These are phyloP conservation scores for Drosophila pseudoobscura DNA, from an alignment of 1,140 invertebrate genomes.

Conservation along the genomic window DNA sequence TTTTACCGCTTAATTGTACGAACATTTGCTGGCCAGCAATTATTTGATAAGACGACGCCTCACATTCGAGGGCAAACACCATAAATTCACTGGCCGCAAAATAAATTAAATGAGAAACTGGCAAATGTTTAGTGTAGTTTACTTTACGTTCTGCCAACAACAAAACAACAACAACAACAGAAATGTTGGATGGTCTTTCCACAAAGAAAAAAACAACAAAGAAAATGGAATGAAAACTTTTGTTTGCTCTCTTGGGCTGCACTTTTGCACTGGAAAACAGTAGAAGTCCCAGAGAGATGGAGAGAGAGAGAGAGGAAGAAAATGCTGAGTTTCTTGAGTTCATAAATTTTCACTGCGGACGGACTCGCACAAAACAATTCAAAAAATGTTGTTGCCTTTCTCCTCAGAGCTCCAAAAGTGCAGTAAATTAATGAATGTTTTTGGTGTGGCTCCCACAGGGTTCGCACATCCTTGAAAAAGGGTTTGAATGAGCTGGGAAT, in stretches of 20 bases:
- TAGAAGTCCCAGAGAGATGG: neutral
- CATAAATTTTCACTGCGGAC: constrained; percentile 71
- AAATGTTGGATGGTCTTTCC: constrained; percentile 3
- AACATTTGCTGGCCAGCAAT: constrained; percentile 77
- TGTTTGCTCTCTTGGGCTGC: constrained; percentile 37
- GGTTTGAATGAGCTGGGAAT: constrained; percentile 1
- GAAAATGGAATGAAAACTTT: constrained; percentile 36
- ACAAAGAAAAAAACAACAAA: constrained; percentile 12
- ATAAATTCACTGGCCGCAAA: constrained; percentile 73
- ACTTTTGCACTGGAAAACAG: constrained; percentile 27
- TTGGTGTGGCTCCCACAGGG: neutral
- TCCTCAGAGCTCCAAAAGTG: constrained; percentile 48
- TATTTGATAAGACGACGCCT: constrained; percentile 81
- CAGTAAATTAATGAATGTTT: constrained; percentile 78
- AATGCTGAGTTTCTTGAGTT: constrained; percentile 58
- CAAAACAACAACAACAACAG: neutral
- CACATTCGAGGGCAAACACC: constrained; percentile 58
- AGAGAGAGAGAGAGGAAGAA: constrained; percentile 37
- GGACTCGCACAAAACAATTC: constrained; percentile 67
- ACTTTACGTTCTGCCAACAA: constrained; percentile 20
- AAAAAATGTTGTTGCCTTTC: constrained; percentile 36
- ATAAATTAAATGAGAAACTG: constrained; percentile 73
- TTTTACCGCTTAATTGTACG: constrained; percentile 77
- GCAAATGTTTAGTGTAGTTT: constrained; percentile 58
- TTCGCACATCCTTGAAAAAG: constrained; percentile 5